Conservation (phyloP, 2,888 invertebrate species). For the Arenicola marina region DNA sequence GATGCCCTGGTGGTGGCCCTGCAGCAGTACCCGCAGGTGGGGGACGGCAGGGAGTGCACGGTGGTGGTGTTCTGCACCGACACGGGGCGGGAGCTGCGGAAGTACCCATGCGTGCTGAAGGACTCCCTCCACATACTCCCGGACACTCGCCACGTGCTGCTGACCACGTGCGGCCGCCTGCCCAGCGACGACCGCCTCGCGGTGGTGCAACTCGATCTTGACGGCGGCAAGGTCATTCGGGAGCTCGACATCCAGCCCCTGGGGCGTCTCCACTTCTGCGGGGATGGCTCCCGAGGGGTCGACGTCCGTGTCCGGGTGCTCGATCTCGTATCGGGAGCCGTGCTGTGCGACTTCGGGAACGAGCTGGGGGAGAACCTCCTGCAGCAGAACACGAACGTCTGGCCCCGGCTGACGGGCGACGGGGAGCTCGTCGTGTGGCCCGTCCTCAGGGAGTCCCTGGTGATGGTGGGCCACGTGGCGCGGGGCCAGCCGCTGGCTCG, state of each 20-base stretch:
- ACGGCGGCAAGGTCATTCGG: not conserved
- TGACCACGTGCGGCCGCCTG: not conserved
- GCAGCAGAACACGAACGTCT: not conserved
- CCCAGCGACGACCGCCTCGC: not conserved
- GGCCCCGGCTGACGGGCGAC: conserved; percentile 32
- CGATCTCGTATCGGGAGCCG: conserved; percentile 32
- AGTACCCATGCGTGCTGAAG: not conserved
- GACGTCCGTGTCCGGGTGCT: conserved; percentile 31
- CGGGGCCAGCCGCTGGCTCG: conserved; percentile 27
- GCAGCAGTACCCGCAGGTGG: conserved; percentile 7
- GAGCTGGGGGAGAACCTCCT: not conserved
- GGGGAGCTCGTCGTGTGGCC: conserved; percentile 37
- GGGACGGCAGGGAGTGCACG: not conserved
- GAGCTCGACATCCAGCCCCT: not conserved
- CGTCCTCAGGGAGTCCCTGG: conserved; percentile 21
- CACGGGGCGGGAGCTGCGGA: not conserved
- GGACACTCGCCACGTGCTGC: not conserved
- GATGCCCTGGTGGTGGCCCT: conserved; percentile 3
- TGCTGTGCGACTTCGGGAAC: conserved; percentile 31
- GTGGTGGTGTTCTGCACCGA: conserved; percentile 6
- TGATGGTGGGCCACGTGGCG: conserved; percentile 34
- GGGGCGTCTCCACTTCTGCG: conserved; percentile 18
- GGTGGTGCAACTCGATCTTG: not conserved
- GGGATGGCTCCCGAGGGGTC: conserved; percentile 34
- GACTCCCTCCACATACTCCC: not conserved